Conservation (phyloP, 2,797 vertebrate genomes). For the Nannoperca obscura region DNA sequence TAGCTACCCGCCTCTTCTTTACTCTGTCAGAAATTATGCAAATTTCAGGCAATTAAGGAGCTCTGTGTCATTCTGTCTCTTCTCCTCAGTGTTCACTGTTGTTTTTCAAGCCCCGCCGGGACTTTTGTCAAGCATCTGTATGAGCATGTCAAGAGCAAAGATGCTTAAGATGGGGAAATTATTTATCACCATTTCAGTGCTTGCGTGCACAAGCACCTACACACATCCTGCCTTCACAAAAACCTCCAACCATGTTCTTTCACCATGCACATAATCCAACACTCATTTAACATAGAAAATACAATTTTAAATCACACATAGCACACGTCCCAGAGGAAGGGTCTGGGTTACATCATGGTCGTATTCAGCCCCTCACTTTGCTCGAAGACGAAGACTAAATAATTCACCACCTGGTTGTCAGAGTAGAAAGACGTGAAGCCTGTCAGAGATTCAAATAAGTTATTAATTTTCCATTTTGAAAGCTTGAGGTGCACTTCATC, state of each 20-base stretch:
- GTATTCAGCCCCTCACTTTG: background rate
- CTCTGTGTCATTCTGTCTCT: conserved; percentile 62
- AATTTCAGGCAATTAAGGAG: conserved; percentile 70
- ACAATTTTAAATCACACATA: conserved; percentile 1
- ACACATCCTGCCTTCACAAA: conserved; percentile 12
- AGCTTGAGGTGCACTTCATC: conserved; percentile 65
- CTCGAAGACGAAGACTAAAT: conserved; percentile 49
- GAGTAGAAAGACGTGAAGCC: conserved; percentile 45
- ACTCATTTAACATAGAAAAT: background rate
- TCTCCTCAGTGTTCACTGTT: conserved; percentile 52
- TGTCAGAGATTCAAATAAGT: conserved; percentile 66
- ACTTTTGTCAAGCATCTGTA: conserved; percentile 69
- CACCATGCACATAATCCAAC: background rate
- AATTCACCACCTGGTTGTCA: conserved; percentile 54
- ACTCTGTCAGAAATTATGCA: conserved; percentile 67
- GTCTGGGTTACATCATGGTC: conserved; percentile 30
- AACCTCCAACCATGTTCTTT: background rate
- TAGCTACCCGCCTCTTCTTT: conserved; percentile 46
- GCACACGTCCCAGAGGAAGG: background rate
- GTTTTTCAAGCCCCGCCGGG: conserved; percentile 59
- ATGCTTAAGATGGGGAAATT: conserved; percentile 65
- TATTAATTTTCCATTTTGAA: conserved; percentile 71
- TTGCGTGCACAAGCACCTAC: conserved; percentile 14
- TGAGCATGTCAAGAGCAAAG: conserved; percentile 61
- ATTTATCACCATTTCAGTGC: conserved; percentile 49